A percentile compares a stretch with the other conserved stretches of the same genome.
These are phyloP conservation scores for Nephrotoma flavescens DNA, from an alignment of 2,888 invertebrate genomes.

Conservation along the genomic window DNA sequence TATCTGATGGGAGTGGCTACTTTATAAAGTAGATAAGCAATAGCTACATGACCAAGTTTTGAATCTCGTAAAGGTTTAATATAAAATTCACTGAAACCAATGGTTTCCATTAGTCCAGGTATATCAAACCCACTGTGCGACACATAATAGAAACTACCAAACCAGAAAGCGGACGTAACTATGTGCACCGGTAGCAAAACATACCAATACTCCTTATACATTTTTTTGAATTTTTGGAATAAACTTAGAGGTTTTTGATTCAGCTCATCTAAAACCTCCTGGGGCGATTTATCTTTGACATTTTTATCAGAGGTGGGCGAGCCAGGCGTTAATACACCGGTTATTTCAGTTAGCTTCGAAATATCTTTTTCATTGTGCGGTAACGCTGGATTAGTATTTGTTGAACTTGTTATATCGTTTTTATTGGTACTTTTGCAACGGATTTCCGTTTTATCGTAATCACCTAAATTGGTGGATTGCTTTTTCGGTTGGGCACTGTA, in stretches of 20 bases:
- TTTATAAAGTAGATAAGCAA: conserved; percentile 88
- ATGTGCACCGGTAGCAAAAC: conserved; percentile 87
- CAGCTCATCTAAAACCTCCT: neutral
- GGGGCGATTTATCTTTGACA: conserved; percentile 29
- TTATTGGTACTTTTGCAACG: neutral
- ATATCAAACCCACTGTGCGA: conserved; percentile 89
- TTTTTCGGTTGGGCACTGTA: neutral
- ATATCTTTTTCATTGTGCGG: neutral
- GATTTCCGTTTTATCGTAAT: neutral
- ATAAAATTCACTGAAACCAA: conserved; percentile 65
- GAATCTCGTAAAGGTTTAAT: conserved; percentile 62
- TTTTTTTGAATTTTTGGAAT: conserved; percentile 71
- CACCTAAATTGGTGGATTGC: neutral
- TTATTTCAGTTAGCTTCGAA: neutral
- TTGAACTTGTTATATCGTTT: neutral
- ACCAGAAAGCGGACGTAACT: conserved; percentile 78
- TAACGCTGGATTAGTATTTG: neutral
- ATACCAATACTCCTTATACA: conserved; percentile 95
- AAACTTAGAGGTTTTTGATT: conserved; percentile 32
- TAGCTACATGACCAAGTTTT: conserved; percentile 74
- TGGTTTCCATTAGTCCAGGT: conserved; percentile 54
- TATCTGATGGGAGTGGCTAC: conserved; percentile 81
- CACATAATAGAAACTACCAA: conserved; percentile 71
- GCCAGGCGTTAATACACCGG: neutral
- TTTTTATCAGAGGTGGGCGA: neutral